Evolutionary conservation across 2,113 vertebrate genomes (phyloP).

Genomic region (Archocentrus centrarchus): DNA sequence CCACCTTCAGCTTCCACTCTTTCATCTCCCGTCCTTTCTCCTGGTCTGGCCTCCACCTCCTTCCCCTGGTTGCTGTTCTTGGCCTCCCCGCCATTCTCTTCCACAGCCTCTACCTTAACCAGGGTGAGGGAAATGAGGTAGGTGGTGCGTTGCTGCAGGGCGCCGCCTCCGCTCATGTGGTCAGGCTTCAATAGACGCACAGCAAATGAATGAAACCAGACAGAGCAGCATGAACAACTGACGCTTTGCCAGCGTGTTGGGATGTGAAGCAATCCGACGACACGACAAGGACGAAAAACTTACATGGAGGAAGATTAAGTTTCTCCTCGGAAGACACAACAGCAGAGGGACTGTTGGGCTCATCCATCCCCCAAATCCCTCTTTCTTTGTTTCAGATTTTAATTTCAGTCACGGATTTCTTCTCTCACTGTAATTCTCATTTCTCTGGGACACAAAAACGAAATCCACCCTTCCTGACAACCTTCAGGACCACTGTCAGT

Average conservation of each 20-base stretch:
- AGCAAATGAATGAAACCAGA: conserved; percentile 65
- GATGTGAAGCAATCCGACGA: conserved; percentile 37
- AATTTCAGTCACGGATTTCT: conserved; percentile 35
- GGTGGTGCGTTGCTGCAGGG: conserved; percentile 92
- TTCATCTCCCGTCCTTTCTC: conserved; percentile 3
- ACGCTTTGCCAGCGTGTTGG: conserved; percentile 40
- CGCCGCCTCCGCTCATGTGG: conserved; percentile 86
- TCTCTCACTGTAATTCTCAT: conserved; percentile 1
- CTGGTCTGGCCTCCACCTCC: conserved; percentile 45
- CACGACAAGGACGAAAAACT: conserved; percentile 34
- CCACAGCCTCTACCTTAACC: conserved; percentile 91
- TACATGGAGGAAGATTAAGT: conserved; percentile 48
- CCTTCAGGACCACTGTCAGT: conserved; percentile 17
- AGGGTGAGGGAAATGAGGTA: conserved; percentile 96
- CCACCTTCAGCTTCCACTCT: conserved; percentile 24
- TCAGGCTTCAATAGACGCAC: conserved; percentile 72
- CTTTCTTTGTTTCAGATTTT: conserved; percentile 42
- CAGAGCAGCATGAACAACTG: conserved; percentile 34
- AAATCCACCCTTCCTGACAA: conserved; percentile 41
- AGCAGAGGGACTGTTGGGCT: conserved; percentile 42
- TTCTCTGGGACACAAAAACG: conserved; percentile 11
- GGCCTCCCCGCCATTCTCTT: conserved; percentile 78
- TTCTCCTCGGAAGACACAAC: conserved; percentile 59
- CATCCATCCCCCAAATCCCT: conserved; percentile 62
- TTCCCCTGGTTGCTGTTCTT: conserved; percentile 51